Evolutionary conservation across 2,888 invertebrate species (phyloP), one percentile per base, ranked within the genome.

Genomic region (Sphecodes monilicornis): DNA sequence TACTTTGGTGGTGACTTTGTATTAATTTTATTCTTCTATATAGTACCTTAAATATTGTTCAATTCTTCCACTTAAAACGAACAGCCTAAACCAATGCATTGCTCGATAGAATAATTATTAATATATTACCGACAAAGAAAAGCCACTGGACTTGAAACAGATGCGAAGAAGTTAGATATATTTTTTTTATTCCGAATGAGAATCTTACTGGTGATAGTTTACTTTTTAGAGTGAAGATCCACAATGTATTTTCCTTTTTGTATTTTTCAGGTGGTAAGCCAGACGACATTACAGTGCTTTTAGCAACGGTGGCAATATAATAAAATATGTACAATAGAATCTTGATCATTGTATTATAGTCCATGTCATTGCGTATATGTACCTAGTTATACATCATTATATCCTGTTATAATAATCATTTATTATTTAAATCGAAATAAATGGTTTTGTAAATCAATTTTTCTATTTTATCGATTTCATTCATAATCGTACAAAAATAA

Each of bases 251-350:
- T 84, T 29, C 1, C 18, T 29, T 60, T 76, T 82, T 78, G 36
- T 84, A 79, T 87, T 70, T 97, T 96, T 76, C 96, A 97, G 99
- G 99, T 94, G 99, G 99, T 82, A 99, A 99, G 95, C 99, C 99
- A 86, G 99, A 99, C 95, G 99, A 99, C 96, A 99, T 99, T 95
- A 99, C 99, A 94, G 98, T 99, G 95, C 97, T 99, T 93, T 96
- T 99, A 92, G 98, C 99, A 91, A 98, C 98, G 91, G 98, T 99
- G 95, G 97, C 98, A 83, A 95, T 95, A 90, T 95, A 93, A 94
- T 90, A 88, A 89, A 93, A 92, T 86, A 89, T 93, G 92, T 93
- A 93, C 87, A 91, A 94, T 93, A 93, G 91, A 88, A 76, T 90
- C 90, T 89, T 89, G 82, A 91, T 94, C 94, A 94, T 94, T 94